Evolutionary conservation across 2,888 invertebrate species (phyloP).

Genomic region (Gymnocheta viridis): DNA sequence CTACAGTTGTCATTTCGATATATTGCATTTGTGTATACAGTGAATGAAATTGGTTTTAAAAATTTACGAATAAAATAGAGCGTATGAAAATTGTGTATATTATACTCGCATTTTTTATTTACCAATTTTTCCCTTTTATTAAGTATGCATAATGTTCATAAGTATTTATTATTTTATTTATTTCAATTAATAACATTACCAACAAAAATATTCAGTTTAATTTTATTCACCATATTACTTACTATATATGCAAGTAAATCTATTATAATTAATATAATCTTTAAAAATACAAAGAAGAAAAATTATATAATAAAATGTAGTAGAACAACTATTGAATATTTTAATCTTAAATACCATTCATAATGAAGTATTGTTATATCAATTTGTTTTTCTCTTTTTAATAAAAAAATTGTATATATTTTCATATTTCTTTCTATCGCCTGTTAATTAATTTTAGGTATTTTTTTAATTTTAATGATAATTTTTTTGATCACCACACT

Average conservation of each 20-base stretch:
- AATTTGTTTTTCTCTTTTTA: conserved; percentile 26
- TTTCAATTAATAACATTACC: conserved; percentile 79
- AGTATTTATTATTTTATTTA: conserved; percentile 52
- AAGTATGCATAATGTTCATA: conserved; percentile 45
- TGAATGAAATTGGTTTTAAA: not conserved
- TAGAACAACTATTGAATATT: conserved; percentile 63
- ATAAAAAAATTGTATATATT: conserved; percentile 45
- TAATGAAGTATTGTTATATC: conserved; percentile 55
- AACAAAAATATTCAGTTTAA: conserved; percentile 75
- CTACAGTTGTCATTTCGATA: too few relatives aligned
- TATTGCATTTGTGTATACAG: too few relatives aligned
- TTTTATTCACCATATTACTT: conserved; percentile 46
- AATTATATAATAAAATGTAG: conserved; percentile 53
- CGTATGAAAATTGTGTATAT: not conserved
- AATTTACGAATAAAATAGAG: not conserved
- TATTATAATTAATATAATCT: conserved; percentile 56
- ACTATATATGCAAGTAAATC: conserved; percentile 50
- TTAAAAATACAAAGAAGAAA: conserved; percentile 54
- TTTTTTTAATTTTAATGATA: conserved; percentile 2
- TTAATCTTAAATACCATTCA: conserved; percentile 64
- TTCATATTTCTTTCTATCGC: conserved; percentile 38
- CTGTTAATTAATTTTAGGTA: conserved; percentile 35
- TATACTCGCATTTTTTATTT: not conserved
- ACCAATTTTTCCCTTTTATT: conserved; percentile 36
- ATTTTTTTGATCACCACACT: conserved; percentile 51